phyloP scores from a whole-genome alignment of 1,140 invertebrate species.

The Marisa cornuarietis region DNA sequence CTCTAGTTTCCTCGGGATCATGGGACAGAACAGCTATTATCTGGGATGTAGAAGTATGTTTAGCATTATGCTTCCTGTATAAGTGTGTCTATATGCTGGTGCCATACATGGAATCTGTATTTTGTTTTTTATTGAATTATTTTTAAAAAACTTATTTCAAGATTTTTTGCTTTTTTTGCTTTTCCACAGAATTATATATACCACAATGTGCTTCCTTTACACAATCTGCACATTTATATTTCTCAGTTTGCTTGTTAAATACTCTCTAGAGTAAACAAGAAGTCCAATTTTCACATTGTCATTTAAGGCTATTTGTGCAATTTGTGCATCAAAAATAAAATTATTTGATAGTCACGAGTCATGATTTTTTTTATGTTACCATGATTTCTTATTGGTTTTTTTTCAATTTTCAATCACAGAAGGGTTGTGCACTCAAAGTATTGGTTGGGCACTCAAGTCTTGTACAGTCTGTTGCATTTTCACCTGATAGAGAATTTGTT shows the following conservation, averaged over 20 bases:
- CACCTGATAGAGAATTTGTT: slow-evolving; percentile 44
- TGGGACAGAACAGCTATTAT: slow-evolving; percentile 63
- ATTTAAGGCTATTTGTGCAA: too few relatives aligned
- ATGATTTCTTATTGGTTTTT: not conserved
- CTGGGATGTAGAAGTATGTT: slow-evolving; percentile 59
- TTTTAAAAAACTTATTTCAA: not conserved
- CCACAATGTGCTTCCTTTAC: not conserved
- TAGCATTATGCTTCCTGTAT: not conserved
- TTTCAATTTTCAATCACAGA: slow-evolving; percentile 38
- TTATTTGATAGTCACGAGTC: not conserved
- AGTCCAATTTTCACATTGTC: too few relatives aligned
- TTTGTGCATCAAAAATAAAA: too few relatives aligned
- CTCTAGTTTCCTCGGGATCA: slow-evolving; percentile 55
- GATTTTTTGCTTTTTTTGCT: not conserved
- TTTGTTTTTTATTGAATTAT: too few relatives aligned
- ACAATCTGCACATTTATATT: not conserved
- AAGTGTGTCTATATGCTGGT: not conserved
- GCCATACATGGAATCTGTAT: not conserved
- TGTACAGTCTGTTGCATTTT: slow-evolving; percentile 61
- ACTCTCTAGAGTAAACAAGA: too few relatives aligned
- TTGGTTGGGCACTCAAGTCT: slow-evolving; percentile 56
- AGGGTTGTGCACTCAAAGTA: slow-evolving; percentile 46
- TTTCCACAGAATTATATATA: not conserved
- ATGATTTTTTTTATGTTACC: not conserved
- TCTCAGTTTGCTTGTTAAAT: not conserved